Base-by-base conservation (phyloP, 2,113 vertebrate species). In the Platichthys stellatus region DNA sequence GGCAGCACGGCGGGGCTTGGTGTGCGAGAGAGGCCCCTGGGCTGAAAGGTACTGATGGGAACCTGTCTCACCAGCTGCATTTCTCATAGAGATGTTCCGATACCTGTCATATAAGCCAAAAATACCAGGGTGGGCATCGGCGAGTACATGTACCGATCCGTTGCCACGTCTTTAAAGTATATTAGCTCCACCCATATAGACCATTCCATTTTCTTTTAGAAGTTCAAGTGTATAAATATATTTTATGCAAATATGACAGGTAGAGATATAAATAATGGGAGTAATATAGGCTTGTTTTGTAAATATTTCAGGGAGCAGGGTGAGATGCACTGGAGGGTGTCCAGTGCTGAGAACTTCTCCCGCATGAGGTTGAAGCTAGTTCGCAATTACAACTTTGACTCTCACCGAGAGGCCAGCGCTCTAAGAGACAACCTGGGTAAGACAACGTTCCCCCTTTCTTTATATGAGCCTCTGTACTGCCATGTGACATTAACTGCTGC, bases 371-470 rank as follows among this genome's bases (percentile, higher is more conserved):
- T 99, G 72, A 99, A 98, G 88, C 88, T 99, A 59, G 95, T 97
- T 28, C 96, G 95, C 18, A 98, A 96, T 88, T 96, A 96, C 90
- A 98, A 94, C 92, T 98, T 95, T 86, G 96, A 93, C 80, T 93
- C 89, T 20, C 97, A 99, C 73, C 86, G 90, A 68, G 97, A 99
- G 69, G 97, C 98, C 88, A 98, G 98, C 69, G 97, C 96, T 67
- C 94, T 98, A 74, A 94, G 98, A 86, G 98, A 99, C 93, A 98
- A 99, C 87, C 92, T 98, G 63, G 97, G 98, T 99, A 86, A 95
- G 92, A 75, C 4, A 0, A 4, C 45, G 1, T 3, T 40, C 20
- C 40, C 3, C 26, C 21, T 54, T 8, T 51, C 45, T 14, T 47
- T 18, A 17, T 51, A 51, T 51, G 47, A 51, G 15, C 14, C 15